phyloP scores from a whole-genome alignment of 2,113 vertebrate species.

The Struthidea cinerea region DNA sequence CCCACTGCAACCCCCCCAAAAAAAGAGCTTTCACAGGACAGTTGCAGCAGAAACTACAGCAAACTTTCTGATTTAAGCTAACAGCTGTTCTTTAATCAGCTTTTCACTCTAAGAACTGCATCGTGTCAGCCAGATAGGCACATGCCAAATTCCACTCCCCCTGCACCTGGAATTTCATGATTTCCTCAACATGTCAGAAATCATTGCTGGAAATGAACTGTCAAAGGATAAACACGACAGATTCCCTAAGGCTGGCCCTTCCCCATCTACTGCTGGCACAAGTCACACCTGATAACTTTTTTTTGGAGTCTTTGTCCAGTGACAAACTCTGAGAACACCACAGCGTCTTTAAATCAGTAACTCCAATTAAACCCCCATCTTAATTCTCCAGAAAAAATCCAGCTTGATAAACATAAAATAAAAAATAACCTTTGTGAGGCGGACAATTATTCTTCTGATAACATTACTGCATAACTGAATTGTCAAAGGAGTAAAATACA shows the following conservation, averaged over 20 bases:
- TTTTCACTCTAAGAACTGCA: neutral
- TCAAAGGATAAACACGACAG: neutral
- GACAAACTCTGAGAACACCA: neutral
- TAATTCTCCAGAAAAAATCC: neutral
- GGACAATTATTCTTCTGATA: neutral
- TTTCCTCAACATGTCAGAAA: neutral
- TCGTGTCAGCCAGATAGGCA: neutral
- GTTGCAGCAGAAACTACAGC: neutral
- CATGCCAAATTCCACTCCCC: slow-evolving; percentile 13
- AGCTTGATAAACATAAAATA: neutral
- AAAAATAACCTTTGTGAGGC: neutral
- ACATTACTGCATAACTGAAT: neutral
- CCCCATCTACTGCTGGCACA: neutral
- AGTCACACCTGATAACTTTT: neutral
- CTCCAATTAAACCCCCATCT: neutral
- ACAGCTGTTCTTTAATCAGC: slow-evolving; percentile 58
- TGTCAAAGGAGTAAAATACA: neutral
- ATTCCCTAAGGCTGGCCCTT: neutral
- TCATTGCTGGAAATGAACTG: neutral
- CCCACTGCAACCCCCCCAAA: neutral
- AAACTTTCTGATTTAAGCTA: slow-evolving; percentile 52
- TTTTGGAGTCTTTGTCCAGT: neutral
- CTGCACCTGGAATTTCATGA: slow-evolving; percentile 27
- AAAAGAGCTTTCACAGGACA: neutral
- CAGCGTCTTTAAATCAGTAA: neutral